These are phyloP conservation scores for Melanocharis versteri DNA, from an alignment of 2,113 vertebrate genomes.

Conservation along the genomic window DNA sequence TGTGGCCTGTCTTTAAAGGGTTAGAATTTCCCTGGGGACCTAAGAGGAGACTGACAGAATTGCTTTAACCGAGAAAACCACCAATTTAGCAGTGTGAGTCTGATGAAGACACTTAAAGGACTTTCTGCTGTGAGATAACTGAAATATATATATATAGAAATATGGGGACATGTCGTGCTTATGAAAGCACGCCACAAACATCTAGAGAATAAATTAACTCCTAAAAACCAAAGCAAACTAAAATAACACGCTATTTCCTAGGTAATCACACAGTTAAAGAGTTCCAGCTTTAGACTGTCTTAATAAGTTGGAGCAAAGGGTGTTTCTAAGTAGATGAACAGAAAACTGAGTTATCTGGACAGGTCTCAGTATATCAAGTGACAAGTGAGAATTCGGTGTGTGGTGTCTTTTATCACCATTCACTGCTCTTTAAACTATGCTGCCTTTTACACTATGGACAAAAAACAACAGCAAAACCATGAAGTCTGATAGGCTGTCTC, in stretches of 20 bases:
- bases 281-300: neutral
- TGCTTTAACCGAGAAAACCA: neutral
- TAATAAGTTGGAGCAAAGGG: neutral
- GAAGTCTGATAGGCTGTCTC: neutral
- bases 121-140: neutral
- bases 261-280: neutral
- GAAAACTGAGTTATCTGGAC: neutral
- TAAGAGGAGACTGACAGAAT: neutral
- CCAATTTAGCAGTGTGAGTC: fast-evolving
- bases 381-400: neutral
- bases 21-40: neutral
- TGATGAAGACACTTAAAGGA: neutral
- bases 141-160: neutral
- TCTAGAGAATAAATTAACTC: neutral
- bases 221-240: neutral
- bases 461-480: neutral
- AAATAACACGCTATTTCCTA: neutral
- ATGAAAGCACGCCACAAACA: neutral
- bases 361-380: neutral
- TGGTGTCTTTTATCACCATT: neutral
- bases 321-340: neutral
- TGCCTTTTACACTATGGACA: neutral
- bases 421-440: neutral
- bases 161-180: neutral
- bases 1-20: neutral